Conservation (phyloP, 2,888 invertebrate species). For the Oeneis ivallda region DNA sequence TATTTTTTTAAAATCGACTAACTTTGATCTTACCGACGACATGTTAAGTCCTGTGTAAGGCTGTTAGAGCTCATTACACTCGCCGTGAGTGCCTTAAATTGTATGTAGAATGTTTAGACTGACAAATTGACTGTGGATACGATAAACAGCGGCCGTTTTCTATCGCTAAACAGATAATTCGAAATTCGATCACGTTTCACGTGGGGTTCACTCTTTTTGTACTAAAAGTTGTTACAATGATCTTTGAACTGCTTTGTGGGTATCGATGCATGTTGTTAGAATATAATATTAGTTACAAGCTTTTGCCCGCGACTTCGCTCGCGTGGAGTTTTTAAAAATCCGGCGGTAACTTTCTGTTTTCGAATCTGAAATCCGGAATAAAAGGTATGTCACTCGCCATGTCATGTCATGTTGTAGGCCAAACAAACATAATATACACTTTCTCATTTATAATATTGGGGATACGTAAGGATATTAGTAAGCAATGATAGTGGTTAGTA, state of each 20-base stretch:
- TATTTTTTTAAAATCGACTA: not conserved
- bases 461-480: too few relatives aligned
- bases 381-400: too few relatives aligned
- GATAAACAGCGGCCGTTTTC: slow-evolving; percentile 45
- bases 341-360: too few relatives aligned
- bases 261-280: not conserved
- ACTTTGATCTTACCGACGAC: slow-evolving; percentile 4
- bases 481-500: too few relatives aligned
- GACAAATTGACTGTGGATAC: slow-evolving; percentile 54
- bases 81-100: slow-evolving; percentile 49
- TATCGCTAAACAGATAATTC: slow-evolving; percentile 40
- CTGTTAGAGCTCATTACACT: slow-evolving; percentile 46
- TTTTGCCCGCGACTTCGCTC: not conserved
- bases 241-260: not conserved
- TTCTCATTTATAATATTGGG: too few relatives aligned
- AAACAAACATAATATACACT: too few relatives aligned
- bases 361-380: too few relatives aligned
- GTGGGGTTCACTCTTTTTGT: slow-evolving; percentile 29
- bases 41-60: slow-evolving; percentile 32
- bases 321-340: too few relatives aligned
- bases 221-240: not conserved
- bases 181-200: slow-evolving; percentile 39
- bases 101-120: slow-evolving; percentile 42
- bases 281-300: not conserved
- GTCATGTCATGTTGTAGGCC: too few relatives aligned